Base-by-base conservation (phyloP, 2,113 vertebrate species). In the Mesitornis unicolor region DNA sequence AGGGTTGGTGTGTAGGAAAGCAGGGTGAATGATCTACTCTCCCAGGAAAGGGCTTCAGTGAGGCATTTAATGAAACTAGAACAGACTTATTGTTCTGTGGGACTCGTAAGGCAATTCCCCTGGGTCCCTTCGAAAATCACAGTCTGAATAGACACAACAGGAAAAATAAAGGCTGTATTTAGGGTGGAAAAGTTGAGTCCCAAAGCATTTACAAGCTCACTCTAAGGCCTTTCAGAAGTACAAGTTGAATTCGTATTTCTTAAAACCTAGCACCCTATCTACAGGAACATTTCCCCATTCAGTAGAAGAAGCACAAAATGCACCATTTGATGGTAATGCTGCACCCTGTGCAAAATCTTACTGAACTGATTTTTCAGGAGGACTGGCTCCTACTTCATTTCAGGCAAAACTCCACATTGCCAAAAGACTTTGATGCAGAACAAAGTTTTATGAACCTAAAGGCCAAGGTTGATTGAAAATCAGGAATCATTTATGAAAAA, bases 401-500 rank as follows among this genome's bases (percentile, higher is more conserved):
- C 59, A 90, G 76, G 24, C 64, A 82, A 71, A 93, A 47, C 47
- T 75, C 38, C 16, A 7, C 48, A 13, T 25, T 92, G 87, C 85
- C 95, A 96, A 43, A 94, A 95, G 51, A 67, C 71, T 73, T 70
- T 40, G 50, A 33, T 83, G 82, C 64, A 76, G 86, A 96, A 64
- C 53, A 77, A 81, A 91, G 75, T 92, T 93, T 94, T 95, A 93
- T 14, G 63, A 88, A 90, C 51, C 79, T 78, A 77, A 96, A 93
- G 95, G 85, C 64, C 77, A 92, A 96, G 95, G 93, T 93, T 25
- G 4, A 92, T 84, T 96, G 88, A 95, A 93, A 97, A 88, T 89
- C 88, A 93, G 95, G 85, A 95, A 95, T 93, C 87, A 91, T 94
- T 96, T 85, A 93, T 31, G 88, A 93, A 93, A 96, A 96, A 93